Evolutionary conservation across 2,113 vertebrate species (phyloP), one percentile per base, ranked within the genome.

Genomic region (Riparia riparia): DNA sequence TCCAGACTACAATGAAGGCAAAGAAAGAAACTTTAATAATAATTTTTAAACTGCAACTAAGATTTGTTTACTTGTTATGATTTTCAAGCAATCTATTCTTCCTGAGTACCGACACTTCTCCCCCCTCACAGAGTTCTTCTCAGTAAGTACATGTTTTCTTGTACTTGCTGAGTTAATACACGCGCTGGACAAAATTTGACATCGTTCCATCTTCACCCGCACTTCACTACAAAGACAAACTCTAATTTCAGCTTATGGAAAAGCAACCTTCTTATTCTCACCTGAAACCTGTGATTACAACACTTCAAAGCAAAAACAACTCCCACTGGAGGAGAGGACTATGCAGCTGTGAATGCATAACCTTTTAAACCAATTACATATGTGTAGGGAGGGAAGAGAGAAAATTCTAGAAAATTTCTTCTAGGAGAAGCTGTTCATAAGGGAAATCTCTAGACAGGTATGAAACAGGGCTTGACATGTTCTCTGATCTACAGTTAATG

Each of bases 161-260:
- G 4, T 28, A 58, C 32, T 95, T 73, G 31, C 51, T 72, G n/a
- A 73, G 53, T 34, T 54, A 60, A 84, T 7, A 66, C 5, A 32
- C 1, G 1, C 0, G 0, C 32, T 47, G 32, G 66, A 56, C 37
- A 76, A 34, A 57, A 64, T 56, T n/a, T 47, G n/a, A 73, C n/a
- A 56, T 60, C 2, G 2, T 14, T 86, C 14, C 14, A 25, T 58
- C 42, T 70, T 86, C 16, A 63, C 41, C 32, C 1, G 8, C 17
- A 60, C 29, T 54, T 77, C 44, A 53, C 56, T 56, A 25, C 20
- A 18, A 71, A 79, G 79, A 85, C 12, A 7, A 32, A 82, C 8
- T 12, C 45, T 54, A 49, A 18, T 41, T 90, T 77, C 63, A 57
- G 10, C 41, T 83, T 73, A 86, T 5, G 63, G 45, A 83, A 86